A percentile compares a stretch with the other conserved stretches of the same genome.
Conservation (phyloP, 2,113 vertebrate genomes). For the Phalacrocorax aristotelis region DNA sequence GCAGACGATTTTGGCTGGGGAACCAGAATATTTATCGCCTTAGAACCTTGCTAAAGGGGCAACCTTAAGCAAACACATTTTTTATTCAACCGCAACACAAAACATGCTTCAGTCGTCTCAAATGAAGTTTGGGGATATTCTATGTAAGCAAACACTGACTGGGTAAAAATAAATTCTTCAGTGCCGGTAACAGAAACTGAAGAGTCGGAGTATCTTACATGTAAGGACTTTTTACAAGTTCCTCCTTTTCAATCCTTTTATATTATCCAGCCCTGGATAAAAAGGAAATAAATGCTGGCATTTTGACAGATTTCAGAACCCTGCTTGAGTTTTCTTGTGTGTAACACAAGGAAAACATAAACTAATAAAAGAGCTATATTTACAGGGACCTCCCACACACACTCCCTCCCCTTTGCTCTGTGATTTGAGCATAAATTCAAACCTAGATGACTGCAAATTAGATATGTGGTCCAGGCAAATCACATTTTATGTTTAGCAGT, state of each 20-base stretch:
- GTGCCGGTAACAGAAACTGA: neutral
- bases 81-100: neutral
- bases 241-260: neutral
- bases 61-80: neutral
- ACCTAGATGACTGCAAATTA: neutral
- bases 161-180: neutral
- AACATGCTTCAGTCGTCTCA: neutral
- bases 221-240: neutral
- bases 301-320: neutral
- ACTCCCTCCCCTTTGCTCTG: neutral
- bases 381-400: neutral
- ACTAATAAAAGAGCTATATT: neutral
- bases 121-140: neutral
- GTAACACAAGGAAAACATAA: neutral
- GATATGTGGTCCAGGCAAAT: neutral
- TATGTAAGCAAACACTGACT: neutral
- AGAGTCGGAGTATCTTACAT: neutral
- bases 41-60: neutral
- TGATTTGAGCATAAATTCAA: conserved; percentile 25
- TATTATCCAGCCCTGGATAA: neutral
- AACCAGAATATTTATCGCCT: conserved; percentile 37
- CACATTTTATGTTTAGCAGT: conserved; percentile 6
- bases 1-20: conserved; percentile 49
- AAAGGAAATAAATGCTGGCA: neutral
- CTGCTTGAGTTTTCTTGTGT: neutral